Percentiles rank a stretch among this genome's conserved stretches.
These are phyloP conservation scores for Echinometra lucunter DNA, from an alignment of 53 echinoderm and acorn worm genomes.

Conservation along the genomic window DNA sequence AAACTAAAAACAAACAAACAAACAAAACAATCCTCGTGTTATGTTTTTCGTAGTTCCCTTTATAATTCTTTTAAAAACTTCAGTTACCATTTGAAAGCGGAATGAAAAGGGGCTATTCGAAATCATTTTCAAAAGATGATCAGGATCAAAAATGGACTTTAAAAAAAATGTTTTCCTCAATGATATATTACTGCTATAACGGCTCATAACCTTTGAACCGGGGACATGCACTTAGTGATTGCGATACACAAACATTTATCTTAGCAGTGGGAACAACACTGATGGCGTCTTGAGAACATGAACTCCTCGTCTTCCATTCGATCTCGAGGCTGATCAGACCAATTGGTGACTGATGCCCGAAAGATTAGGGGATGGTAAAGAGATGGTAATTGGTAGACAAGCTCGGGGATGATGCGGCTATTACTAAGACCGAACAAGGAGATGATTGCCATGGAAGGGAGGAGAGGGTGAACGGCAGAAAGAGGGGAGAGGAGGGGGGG, in stretches of 20 bases:
- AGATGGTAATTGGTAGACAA: constrained; percentile 63
- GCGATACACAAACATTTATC: background rate
- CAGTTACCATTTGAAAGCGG: too few species aligned
- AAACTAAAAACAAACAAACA: too few species aligned
- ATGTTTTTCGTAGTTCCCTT: too few species aligned
- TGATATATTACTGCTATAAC: too few species aligned
- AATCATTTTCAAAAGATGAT: too few species aligned
- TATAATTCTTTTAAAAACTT: too few species aligned
- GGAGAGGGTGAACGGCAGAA: background rate
- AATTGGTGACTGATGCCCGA: constrained; percentile 57
- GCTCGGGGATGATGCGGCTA: constrained; percentile 56
- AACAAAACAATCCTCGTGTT: too few species aligned
- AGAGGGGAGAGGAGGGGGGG: background rate
- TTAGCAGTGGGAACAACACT: background rate
- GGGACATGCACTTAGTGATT: background rate
- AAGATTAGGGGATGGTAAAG: constrained; percentile 51
- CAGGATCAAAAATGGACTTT: too few species aligned
- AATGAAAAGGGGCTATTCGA: too few species aligned
- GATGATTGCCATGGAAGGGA: background rate
- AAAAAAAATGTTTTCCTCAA: too few species aligned
- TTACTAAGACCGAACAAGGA: constrained; percentile 26
- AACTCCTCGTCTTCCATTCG: background rate
- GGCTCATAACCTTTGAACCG: background rate
- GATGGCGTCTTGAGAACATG: background rate
- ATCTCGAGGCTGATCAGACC: constrained; percentile 29